phyloP scores from a whole-genome alignment of 2,888 invertebrate species.

The Nomada ruficornis region DNA sequence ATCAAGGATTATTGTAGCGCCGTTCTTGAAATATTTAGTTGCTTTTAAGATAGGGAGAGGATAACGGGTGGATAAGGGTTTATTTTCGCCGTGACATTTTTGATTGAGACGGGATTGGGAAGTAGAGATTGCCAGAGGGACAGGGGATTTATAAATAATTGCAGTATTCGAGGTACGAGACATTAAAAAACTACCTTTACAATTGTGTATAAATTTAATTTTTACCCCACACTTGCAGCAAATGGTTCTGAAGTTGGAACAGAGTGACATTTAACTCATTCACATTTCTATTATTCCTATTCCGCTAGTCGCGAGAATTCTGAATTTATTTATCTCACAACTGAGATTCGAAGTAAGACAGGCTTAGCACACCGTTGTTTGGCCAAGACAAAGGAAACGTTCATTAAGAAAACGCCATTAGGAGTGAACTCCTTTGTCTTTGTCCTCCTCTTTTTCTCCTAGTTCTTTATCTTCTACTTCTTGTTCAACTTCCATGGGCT shows the following conservation, averaged over 20 bases:
- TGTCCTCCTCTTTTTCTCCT: conserved; percentile 57
- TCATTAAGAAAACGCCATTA: conserved; percentile 82
- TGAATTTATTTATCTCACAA: conserved; percentile 69
- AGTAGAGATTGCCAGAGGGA: conserved; percentile 13
- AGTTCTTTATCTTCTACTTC: conserved; percentile 57
- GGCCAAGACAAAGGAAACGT: conserved; percentile 81
- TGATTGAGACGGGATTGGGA: conserved; percentile 10
- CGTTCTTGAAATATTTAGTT: conserved; percentile 29
- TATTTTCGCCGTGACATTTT: conserved; percentile 14
- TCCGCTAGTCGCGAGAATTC: conserved; percentile 43
- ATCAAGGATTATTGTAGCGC: neutral
- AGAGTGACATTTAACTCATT: neutral
- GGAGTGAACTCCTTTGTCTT: conserved; percentile 73
- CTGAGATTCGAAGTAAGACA: conserved; percentile 65
- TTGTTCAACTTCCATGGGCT: conserved; percentile 33
- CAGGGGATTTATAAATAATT: conserved; percentile 28
- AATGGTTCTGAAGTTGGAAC: neutral
- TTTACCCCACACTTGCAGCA: neutral
- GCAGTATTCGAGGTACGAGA: neutral
- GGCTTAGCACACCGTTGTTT: conserved; percentile 76
- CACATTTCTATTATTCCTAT: neutral
- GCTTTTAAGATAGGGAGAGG: neutral
- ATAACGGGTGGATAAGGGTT: neutral
- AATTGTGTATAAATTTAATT: neutral
- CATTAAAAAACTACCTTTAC: neutral